Conservation (phyloP, 92 coral and sea anemone species). For the Palythoa grandis region DNA sequence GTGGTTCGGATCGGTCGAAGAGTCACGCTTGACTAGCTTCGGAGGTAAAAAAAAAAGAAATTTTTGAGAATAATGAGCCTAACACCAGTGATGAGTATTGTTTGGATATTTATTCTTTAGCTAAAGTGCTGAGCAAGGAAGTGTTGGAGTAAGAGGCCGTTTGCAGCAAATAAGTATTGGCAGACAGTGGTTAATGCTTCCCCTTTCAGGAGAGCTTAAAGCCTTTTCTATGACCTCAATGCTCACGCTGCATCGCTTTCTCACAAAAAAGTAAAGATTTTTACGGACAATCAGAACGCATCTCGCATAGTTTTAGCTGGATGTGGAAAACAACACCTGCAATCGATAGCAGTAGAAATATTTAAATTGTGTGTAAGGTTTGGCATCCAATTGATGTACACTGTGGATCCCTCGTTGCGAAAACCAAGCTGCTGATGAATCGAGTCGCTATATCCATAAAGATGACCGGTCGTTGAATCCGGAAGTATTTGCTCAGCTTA, state of each 20-base stretch:
- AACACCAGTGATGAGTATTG: constrained; percentile 28
- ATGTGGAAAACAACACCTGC: constrained; percentile 24
- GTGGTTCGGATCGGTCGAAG: not conserved
- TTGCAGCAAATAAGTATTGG: constrained; percentile 46
- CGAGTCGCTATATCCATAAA: constrained; percentile 44
- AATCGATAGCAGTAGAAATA: constrained; percentile 23
- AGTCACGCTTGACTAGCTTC: constrained; percentile 13
- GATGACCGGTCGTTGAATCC: constrained; percentile 59
- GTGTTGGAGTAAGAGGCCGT: constrained; percentile 43
- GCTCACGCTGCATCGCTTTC: not conserved
- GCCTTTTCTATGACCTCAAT: not conserved
- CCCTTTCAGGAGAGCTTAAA: not conserved
- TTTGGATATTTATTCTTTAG: constrained; percentile 6
- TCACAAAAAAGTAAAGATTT: not conserved
- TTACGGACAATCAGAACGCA: constrained; percentile 39
- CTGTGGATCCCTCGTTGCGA: constrained; percentile 21
- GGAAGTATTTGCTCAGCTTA: constrained; percentile 35
- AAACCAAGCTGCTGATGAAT: constrained; percentile 33
- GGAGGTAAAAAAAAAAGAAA: not conserved
- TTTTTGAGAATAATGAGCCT: not conserved
- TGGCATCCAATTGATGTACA: constrained; percentile 44
- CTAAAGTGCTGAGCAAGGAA: constrained; percentile 39
- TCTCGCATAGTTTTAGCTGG: constrained; percentile 15
- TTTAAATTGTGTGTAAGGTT: constrained; percentile 15
- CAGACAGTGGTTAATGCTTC: too few relatives aligned